These are phyloP conservation scores for Argyra leucocephala DNA, from an alignment of 2,888 invertebrate species.

Conservation along the genomic window DNA sequence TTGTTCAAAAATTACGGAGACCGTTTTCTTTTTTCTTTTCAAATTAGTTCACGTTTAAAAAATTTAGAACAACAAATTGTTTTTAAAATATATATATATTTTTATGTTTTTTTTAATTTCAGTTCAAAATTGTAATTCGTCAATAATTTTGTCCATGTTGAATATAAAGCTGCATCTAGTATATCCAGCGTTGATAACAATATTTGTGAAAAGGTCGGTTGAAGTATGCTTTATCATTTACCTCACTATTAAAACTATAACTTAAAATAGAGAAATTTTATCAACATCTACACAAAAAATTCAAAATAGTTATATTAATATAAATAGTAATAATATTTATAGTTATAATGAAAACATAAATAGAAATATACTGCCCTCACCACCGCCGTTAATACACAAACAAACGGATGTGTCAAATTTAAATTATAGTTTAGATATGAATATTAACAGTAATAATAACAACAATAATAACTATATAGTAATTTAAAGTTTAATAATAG, in stretches of 20 bases:
- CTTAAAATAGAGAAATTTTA: conserved; percentile 17
- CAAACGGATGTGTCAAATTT: conserved; percentile 24
- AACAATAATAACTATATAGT: neutral
- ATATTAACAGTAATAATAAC: neutral
- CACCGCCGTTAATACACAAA: conserved; percentile 17
- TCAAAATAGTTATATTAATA: conserved; percentile 15
- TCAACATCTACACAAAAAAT: conserved; percentile 19
- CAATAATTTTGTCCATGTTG: too few species aligned
- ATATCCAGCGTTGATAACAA: too few species aligned
- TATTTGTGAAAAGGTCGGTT: too few species aligned
- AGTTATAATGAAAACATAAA: conserved; percentile 19
- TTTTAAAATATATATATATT: too few species aligned
- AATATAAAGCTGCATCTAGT: too few species aligned
- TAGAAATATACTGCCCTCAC: conserved; percentile 23
- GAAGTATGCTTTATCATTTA: too few species aligned
- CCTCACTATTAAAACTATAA: neutral
- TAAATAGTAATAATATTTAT: conserved; percentile 10
- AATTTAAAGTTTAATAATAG: neutral
- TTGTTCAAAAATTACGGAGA: too few species aligned
- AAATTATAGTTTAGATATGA: conserved; percentile 23
- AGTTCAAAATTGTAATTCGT: too few species aligned
- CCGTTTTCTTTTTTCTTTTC: too few species aligned
- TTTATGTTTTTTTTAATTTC: too few species aligned
- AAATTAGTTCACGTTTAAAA: too few species aligned
- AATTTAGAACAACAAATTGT: too few species aligned